phyloP scores from a whole-genome alignment of 2,888 invertebrate genomes.

The Xestobium rufovillosum region DNA sequence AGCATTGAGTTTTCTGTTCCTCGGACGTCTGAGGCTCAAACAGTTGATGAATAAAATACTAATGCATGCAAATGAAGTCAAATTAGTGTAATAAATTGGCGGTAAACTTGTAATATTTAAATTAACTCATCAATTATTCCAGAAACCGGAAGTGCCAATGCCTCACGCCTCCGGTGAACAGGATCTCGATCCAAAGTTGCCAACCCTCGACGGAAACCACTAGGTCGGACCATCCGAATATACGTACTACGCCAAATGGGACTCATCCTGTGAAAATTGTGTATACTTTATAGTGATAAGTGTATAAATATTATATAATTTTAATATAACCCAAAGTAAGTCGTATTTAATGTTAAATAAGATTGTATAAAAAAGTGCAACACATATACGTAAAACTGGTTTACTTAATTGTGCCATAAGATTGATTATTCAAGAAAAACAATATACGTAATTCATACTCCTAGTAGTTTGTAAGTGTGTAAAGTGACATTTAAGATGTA shows the following conservation, averaged over 20 bases:
- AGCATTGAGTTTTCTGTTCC: constrained; percentile 3
- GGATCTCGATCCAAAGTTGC: constrained; percentile 32
- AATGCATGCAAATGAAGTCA: constrained; percentile 10
- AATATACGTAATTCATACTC: constrained; percentile 36
- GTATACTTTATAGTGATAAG: constrained; percentile 43
- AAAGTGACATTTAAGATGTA: constrained; percentile 29
- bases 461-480: no score
- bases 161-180: constrained; percentile 38
- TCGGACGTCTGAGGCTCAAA: constrained; percentile 1
- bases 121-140: constrained; percentile 35
- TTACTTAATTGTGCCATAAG: constrained; percentile 16
- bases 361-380: background rate
- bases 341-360: constrained; percentile 30
- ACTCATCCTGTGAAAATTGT: constrained; percentile 40
- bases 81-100: constrained; percentile 22
- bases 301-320: constrained; percentile 37
- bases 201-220: constrained; percentile 33
- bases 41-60: background rate
- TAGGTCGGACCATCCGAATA: constrained; percentile 31
- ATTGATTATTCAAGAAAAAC: no score
- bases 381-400: background rate
- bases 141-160: constrained; percentile 35
- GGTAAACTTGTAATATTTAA: constrained; percentile 10
- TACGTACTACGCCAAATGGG: constrained; percentile 38
- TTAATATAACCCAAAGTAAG: constrained; percentile 39